These are phyloP conservation scores for Ophion slaviceki DNA, from an alignment of 2,888 invertebrate genomes.

Conservation along the genomic window DNA sequence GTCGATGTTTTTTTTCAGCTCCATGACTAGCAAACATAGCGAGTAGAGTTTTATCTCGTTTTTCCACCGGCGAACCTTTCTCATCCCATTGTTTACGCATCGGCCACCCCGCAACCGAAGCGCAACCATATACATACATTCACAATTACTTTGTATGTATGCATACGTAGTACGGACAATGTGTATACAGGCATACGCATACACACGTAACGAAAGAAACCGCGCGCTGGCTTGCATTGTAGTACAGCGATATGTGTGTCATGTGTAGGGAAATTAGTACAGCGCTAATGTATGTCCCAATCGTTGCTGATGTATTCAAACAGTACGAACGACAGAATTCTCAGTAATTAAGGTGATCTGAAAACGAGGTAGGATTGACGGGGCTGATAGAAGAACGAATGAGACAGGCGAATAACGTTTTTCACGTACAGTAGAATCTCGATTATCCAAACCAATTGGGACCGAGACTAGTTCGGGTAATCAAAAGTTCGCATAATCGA, in stretches of 20 bases:
- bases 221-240: conserved; percentile 5
- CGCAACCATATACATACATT: conserved; percentile 39
- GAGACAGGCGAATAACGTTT: too few relatives aligned
- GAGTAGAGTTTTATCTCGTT: not conserved
- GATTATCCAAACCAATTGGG: too few relatives aligned
- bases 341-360: not conserved
- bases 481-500: too few relatives aligned
- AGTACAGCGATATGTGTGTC: conserved; percentile 2
- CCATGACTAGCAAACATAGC: not conserved
- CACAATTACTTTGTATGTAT: conserved; percentile 20
- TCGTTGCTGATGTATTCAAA: conserved; percentile 1
- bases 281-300: not conserved
- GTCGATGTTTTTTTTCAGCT: not conserved
- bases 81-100: conserved; percentile 53
- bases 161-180: too few relatives aligned
- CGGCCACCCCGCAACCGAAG: conserved; percentile 49
- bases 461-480: too few relatives aligned
- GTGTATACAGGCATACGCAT: too few relatives aligned
- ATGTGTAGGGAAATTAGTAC: not conserved
- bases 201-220: too few relatives aligned
- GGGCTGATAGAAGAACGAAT: too few relatives aligned
- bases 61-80: conserved; percentile 14
- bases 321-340: not conserved
- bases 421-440: too few relatives aligned
- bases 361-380: not conserved